These are phyloP conservation scores for Drosophila punjabiensis DNA, from an alignment of 1,140 invertebrate species.

Conservation along the genomic window DNA sequence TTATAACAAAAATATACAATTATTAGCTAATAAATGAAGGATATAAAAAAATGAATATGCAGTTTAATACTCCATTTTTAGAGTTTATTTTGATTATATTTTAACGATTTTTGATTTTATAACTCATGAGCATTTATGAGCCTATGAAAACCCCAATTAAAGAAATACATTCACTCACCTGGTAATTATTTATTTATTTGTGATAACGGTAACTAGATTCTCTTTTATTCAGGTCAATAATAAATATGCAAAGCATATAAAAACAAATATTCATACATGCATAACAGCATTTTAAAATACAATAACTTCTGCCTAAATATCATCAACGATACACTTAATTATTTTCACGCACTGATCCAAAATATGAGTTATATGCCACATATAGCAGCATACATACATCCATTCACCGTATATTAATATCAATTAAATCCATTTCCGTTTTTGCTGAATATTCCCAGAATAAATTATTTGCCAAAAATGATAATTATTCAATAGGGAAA, in stretches of 20 bases:
- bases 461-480: constrained; percentile 23
- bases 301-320: not conserved
- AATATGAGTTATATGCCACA: not conserved
- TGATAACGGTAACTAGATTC: not conserved
- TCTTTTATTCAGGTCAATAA: no score
- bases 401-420: constrained; percentile 15
- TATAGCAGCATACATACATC: not conserved
- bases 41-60: not conserved
- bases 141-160: not conserved
- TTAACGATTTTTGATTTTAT: not conserved
- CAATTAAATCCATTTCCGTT: constrained; percentile 19
- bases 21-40: no score
- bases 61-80: not conserved
- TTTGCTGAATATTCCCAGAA: constrained; percentile 1
- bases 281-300: not conserved
- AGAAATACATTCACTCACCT: no score
- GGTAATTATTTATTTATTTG: not conserved
- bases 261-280: not conserved
- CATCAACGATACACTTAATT: not conserved
- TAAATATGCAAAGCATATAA: no score
- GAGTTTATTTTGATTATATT: not conserved
- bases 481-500: constrained; percentile 25
- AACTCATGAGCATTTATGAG: no score
- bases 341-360: not conserved
- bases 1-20: not conserved